A percentile compares a stretch with the other conserved stretches of the same genome.
These are phyloP conservation scores for Cyanistes caeruleus DNA, from an alignment of 2,113 vertebrate genomes.

Conservation along the genomic window DNA sequence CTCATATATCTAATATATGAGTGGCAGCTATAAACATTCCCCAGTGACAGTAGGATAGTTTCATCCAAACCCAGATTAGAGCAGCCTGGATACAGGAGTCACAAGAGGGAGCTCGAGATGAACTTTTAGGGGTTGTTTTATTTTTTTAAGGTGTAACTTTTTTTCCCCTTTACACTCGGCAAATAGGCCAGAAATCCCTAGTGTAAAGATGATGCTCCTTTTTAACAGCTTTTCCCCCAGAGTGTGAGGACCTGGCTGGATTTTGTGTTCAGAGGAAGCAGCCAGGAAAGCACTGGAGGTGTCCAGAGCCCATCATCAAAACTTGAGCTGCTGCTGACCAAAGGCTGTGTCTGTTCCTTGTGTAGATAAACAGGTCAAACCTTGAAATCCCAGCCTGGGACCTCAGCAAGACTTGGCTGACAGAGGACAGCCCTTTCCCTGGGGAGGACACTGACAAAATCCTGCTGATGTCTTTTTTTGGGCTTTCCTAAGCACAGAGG, in stretches of 20 bases:
- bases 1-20: background rate
- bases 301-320: background rate
- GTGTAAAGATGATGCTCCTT: background rate
- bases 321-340: background rate
- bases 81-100: background rate
- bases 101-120: conserved; percentile 6
- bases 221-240: background rate
- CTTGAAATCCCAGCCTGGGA: background rate
- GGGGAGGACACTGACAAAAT: background rate
- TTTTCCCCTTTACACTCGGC: background rate
- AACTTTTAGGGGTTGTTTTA: background rate
- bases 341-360: background rate
- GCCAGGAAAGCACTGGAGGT: background rate
- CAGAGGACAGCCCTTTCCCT: background rate
- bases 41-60: background rate
- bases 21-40: background rate
- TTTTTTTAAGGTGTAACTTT: background rate
- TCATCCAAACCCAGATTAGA: background rate
- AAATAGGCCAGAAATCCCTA: background rate
- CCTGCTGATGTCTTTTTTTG: background rate
- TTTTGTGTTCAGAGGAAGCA: background rate
- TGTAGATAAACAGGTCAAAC: background rate
- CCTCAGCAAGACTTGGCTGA: background rate
- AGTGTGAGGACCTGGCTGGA: background rate
- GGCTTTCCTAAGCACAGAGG: background rate